phyloP scores from a whole-genome alignment of 2,797 vertebrate species.

The Calcarius lapponicus region DNA sequence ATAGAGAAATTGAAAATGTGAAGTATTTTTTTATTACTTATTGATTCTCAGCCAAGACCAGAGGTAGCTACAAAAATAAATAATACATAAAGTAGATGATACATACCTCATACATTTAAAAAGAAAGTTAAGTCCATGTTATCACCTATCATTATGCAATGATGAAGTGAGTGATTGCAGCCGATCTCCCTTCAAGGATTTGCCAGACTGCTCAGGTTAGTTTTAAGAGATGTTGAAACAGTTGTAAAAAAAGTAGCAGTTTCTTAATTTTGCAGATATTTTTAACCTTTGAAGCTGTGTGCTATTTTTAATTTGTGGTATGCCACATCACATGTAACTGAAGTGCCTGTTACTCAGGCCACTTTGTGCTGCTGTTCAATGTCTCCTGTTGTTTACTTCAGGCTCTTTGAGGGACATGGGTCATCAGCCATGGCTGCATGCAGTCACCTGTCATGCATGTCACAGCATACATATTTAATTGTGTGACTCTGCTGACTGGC shows the following conservation, averaged over 20 bases:
- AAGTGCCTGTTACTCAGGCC: neutral
- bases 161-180: neutral
- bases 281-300: neutral
- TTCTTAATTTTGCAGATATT: neutral
- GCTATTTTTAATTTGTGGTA: neutral
- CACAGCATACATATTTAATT: neutral
- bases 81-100: conserved; percentile 37
- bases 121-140: neutral
- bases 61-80: conserved; percentile 43
- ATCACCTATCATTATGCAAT: neutral
- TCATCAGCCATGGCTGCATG: neutral
- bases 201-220: neutral
- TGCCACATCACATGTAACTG: neutral
- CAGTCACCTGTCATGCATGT: neutral
- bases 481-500: neutral
- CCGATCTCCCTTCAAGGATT: neutral
- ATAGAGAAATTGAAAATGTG: conserved; percentile 21
- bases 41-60: conserved; percentile 17
- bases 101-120: conserved; percentile 20
- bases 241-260: neutral
- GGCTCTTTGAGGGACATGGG: neutral
- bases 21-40: conserved; percentile 44
- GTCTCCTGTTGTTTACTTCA: neutral
- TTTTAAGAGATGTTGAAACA: neutral
- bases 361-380: neutral